Evolutionary conservation across 2,797 vertebrate genomes (phyloP).

Genomic region (Aselliscus stoliczkanus): DNA sequence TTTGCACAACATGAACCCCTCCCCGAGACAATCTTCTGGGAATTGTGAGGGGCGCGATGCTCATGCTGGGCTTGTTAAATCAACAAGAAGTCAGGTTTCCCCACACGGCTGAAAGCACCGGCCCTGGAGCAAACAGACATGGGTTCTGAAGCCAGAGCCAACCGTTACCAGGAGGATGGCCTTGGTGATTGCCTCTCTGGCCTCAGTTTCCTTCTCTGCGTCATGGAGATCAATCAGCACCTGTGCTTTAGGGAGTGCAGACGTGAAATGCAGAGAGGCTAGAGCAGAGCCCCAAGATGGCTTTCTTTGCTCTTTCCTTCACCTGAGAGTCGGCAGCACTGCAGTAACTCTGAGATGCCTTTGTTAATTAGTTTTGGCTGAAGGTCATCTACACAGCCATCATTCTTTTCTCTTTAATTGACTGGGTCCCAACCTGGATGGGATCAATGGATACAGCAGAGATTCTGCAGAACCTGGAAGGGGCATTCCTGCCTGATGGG

Average conservation of each 20-base stretch:
- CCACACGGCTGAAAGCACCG: fast-evolving
- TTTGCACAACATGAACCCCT: neutral
- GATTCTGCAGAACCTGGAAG: neutral
- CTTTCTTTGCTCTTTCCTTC: neutral
- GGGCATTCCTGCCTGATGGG: neutral
- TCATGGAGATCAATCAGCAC: fast-evolving
- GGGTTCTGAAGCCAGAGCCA: neutral
- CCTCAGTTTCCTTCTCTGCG: neutral
- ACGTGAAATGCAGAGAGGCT: fast-evolving
- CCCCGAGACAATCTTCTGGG: constrained; percentile 14
- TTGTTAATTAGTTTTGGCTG: neutral
- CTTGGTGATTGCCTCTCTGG: neutral
- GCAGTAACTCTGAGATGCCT: neutral
- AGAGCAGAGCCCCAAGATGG: neutral
- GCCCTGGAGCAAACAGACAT: neutral
- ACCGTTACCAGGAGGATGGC: neutral
- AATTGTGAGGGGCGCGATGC: constrained; percentile 30
- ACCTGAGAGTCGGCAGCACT: neutral
- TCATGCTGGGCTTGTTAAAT: constrained; percentile 6
- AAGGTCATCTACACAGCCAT: neutral
- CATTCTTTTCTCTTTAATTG: neutral
- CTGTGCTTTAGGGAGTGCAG: neutral
- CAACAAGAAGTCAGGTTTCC: constrained; percentile 3
- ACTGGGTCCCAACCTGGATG: neutral
- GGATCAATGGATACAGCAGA: neutral